phyloP scores from a whole-genome alignment of 2,888 invertebrate species.

The Luperina nickerlii region DNA sequence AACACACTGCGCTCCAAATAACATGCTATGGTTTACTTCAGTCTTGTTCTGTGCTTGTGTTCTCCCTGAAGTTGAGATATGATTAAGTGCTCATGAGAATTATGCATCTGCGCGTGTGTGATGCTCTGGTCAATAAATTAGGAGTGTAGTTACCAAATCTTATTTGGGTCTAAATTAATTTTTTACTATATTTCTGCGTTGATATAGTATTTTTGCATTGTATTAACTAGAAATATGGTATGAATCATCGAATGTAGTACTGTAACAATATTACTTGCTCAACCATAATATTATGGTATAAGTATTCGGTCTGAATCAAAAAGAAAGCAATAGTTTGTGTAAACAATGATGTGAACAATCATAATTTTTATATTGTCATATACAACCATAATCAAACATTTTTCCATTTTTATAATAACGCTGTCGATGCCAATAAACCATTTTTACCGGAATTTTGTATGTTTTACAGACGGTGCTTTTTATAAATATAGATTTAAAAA shows the following conservation, averaged over 20 bases:
- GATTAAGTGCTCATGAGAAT: constrained; percentile 72
- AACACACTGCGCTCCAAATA: constrained; percentile 79
- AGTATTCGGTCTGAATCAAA: constrained; percentile 68
- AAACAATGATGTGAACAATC: constrained; percentile 73
- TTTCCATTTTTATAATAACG: constrained; percentile 86
- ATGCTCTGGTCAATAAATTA: constrained; percentile 75
- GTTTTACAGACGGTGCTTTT: constrained; percentile 90
- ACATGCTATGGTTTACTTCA: constrained; percentile 63
- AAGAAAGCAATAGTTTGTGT: constrained; percentile 72
- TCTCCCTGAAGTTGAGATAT: constrained; percentile 73
- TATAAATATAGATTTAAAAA: constrained; percentile 85
- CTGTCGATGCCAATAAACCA: constrained; percentile 85
- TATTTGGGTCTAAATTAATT: constrained; percentile 72
- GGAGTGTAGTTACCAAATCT: constrained; percentile 82
- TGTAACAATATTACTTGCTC: constrained; percentile 83
- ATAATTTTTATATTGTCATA: constrained; percentile 84
- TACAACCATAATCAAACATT: constrained; percentile 78
- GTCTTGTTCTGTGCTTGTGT: constrained; percentile 75
- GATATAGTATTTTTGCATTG: constrained; percentile 69
- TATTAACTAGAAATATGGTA: constrained; percentile 73
- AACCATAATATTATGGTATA: constrained; percentile 75
- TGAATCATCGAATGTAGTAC: constrained; percentile 76
- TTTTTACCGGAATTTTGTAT: constrained; percentile 87
- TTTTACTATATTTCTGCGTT: constrained; percentile 70
- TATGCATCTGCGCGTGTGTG: constrained; percentile 68